These are phyloP conservation scores for Paradoxurus hermaphroditus DNA, from an alignment of 2,113 vertebrate genomes.

Conservation along the genomic window DNA sequence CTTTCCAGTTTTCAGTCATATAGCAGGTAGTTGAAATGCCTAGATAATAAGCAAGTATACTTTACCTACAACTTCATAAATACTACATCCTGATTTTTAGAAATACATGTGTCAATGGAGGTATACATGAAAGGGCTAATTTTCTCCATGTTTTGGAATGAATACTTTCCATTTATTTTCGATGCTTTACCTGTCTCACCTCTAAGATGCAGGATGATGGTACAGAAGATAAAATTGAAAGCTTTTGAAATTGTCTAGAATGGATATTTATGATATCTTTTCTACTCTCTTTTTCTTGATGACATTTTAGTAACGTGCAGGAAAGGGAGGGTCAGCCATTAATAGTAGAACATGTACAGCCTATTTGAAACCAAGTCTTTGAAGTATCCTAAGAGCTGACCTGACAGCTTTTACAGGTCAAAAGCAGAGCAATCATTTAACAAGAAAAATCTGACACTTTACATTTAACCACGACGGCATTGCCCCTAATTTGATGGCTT, in stretches of 20 bases:
- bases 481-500: background rate
- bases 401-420: background rate
- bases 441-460: background rate
- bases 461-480: background rate
- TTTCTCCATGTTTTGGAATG: background rate
- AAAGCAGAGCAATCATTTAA: background rate
- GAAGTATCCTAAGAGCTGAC: background rate
- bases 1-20: background rate
- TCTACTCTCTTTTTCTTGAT: background rate
- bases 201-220: background rate
- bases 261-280: background rate
- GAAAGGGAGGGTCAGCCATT: background rate
- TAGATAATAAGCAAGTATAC: background rate
- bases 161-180: conserved; percentile 16
- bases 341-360: background rate
- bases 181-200: background rate
- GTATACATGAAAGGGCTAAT: background rate
- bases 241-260: background rate
- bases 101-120: background rate
- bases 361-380: background rate
- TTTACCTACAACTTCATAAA: background rate
- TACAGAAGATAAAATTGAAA: background rate
- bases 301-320: background rate
- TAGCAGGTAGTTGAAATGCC: background rate
- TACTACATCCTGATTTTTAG: background rate